Percentiles rank a stretch among this genome's conserved stretches.
Evolutionary conservation across 1,140 invertebrate genomes (phyloP).

Genomic region (Bradynema listronoti): DNA sequence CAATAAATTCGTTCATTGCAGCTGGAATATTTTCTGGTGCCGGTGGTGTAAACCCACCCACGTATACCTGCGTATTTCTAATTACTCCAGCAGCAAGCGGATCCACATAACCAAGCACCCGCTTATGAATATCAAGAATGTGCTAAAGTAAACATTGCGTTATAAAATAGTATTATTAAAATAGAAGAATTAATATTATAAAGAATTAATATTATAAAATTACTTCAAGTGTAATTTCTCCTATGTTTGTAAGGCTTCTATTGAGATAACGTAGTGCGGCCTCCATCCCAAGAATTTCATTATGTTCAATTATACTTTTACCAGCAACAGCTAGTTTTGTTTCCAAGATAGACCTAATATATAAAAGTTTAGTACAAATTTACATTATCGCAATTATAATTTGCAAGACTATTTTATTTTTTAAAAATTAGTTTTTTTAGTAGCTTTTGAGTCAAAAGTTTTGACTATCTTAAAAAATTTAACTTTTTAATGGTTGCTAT

Average conservation of each 20-base stretch:
- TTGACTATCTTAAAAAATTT: neutral
- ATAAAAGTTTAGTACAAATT: too few species aligned
- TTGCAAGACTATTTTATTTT: too few species aligned
- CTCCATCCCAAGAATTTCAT: conserved; percentile 87
- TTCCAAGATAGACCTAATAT: conserved; percentile 73
- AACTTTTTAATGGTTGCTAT: neutral
- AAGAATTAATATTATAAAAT: neutral
- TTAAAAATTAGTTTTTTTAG: too few species aligned
- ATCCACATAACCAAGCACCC: conserved; percentile 81
- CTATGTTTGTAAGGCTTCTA: conserved; percentile 68
- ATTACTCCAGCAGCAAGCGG: conserved; percentile 60
- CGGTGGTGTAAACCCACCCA: conserved; percentile 43
- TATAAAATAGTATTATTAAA: neutral
- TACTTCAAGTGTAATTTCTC: conserved; percentile 39
- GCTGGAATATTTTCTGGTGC: conserved; percentile 71
- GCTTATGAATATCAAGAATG: conserved; percentile 81
- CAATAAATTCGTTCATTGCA: conserved; percentile 78
- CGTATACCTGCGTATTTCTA: conserved; percentile 35
- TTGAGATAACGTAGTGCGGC: conserved; percentile 91
- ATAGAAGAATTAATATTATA: neutral
- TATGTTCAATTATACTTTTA: conserved; percentile 89
- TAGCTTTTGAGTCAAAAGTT: too few species aligned
- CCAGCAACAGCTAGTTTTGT: conserved; percentile 83
- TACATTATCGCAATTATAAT: too few species aligned
- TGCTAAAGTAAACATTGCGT: conserved; percentile 63